Evolutionary conservation across 2,113 vertebrate species (phyloP).

Genomic region (Sylvicapra grimmia): DNA sequence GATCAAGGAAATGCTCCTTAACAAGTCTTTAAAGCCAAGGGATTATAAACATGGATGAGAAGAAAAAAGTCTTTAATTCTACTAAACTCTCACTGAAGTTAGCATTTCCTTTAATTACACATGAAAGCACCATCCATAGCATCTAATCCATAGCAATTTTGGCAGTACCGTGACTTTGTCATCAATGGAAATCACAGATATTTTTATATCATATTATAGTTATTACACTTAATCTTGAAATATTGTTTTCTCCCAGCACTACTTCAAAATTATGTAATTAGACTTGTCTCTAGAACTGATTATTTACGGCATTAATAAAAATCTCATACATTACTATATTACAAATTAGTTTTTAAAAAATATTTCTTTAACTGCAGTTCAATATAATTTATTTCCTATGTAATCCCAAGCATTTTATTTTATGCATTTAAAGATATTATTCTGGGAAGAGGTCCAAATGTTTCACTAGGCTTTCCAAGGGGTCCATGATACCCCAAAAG

Average conservation of each 20-base stretch:
- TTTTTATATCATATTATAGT: slow-evolving; percentile 42
- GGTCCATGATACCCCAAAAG: rapidly evolving
- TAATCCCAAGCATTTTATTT: slow-evolving; percentile 40
- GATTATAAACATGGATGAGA: background rate
- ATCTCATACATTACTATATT: slow-evolving; percentile 52
- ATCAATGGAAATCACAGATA: slow-evolving; percentile 34
- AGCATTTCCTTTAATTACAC: slow-evolving; percentile 11
- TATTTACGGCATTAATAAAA: slow-evolving; percentile 66
- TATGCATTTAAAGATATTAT: slow-evolving; percentile 32
- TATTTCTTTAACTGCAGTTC: slow-evolving; percentile 61
- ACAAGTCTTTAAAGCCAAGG: background rate
- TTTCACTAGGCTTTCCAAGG: background rate
- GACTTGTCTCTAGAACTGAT: slow-evolving; percentile 48
- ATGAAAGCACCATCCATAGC: background rate
- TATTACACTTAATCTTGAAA: slow-evolving; percentile 64
- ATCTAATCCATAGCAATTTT: background rate
- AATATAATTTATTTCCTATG: slow-evolving; percentile 56
- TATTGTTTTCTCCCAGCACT: slow-evolving; percentile 52
- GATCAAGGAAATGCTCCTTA: background rate
- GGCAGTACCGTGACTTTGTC: slow-evolving; percentile 32
- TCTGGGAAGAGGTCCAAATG: slow-evolving; percentile 47
- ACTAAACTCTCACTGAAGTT: background rate
- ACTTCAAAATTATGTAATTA: slow-evolving; percentile 68
- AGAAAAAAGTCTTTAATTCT: background rate
- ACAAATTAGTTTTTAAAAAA: slow-evolving; percentile 68